phyloP scores from a whole-genome alignment of 1,140 invertebrate genomes.

The Potamilus streckersoni region DNA sequence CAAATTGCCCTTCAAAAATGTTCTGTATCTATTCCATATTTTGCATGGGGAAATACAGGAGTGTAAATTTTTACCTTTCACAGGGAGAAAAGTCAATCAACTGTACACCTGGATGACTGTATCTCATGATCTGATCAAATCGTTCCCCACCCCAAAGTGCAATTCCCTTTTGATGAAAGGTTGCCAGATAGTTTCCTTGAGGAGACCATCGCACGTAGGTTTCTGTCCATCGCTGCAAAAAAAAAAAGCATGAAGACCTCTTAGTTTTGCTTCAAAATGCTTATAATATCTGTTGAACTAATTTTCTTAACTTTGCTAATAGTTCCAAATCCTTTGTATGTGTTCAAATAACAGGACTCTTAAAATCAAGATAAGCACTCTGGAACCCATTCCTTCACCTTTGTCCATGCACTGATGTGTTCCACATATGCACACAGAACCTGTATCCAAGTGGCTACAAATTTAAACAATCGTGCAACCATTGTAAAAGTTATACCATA shows the following conservation, averaged over 20 bases:
- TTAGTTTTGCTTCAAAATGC: too few relatives aligned
- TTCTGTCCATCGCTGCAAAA: slow-evolving; percentile 88
- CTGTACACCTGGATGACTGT: slow-evolving; percentile 90
- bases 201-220: slow-evolving; percentile 98
- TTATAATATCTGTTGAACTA: too few relatives aligned
- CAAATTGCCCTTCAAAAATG: background rate
- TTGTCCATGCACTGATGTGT: too few relatives aligned
- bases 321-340: background rate
- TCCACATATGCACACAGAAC: too few relatives aligned
- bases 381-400: background rate
- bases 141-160: slow-evolving; percentile 96
- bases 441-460: too few relatives aligned
- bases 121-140: slow-evolving; percentile 92
- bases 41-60: background rate
- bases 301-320: background rate
- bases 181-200: slow-evolving; percentile 94
- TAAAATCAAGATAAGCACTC: background rate
- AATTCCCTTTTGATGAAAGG: slow-evolving; percentile 95
- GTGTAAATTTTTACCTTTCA: slow-evolving; percentile 78
- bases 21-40: background rate
- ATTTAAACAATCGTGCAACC: too few relatives aligned
- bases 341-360: background rate
- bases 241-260: slow-evolving; percentile 16
- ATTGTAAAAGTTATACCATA: too few relatives aligned
- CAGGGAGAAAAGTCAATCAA: slow-evolving; percentile 98